A percentile compares a stretch with the other conserved stretches of the same genome.
Evolutionary conservation across 2,797 vertebrate genomes (phyloP).

Genomic region (Erethizon dorsatum): DNA sequence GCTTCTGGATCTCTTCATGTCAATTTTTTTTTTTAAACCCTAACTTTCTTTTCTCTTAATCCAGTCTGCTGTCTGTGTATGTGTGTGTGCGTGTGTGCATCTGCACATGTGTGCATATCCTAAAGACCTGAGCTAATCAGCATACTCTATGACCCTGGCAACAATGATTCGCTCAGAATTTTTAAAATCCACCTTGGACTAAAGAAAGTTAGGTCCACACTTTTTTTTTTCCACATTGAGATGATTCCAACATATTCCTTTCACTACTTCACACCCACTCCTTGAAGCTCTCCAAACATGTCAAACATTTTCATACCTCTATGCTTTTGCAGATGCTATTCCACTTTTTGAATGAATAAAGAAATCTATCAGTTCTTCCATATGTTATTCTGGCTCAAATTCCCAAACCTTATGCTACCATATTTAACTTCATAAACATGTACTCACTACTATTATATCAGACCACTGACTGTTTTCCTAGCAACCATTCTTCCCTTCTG

Average conservation of each 20-base stretch:
- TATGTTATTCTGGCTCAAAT: constrained; percentile 84
- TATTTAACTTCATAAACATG: constrained; percentile 75
- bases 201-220: constrained; percentile 21
- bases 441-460: constrained; percentile 10
- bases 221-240: background rate
- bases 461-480: constrained; percentile 41
- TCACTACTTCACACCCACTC: constrained; percentile 40
- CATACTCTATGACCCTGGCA: background rate
- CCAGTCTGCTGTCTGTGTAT: background rate
- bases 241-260: constrained; percentile 40
- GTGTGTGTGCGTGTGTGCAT: background rate
- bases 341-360: constrained; percentile 81
- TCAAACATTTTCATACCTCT: constrained; percentile 81
- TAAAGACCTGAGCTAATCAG: background rate
- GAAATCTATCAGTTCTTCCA: constrained; percentile 78
- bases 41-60: background rate
- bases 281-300: constrained; percentile 79
- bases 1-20: background rate
- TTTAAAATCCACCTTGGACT: constrained; percentile 33
- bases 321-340: constrained; percentile 78
- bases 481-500: background rate
- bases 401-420: constrained; percentile 75
- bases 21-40: background rate
- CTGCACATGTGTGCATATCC: background rate
- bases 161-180: background rate